These are phyloP conservation scores for Neomorphus geoffroyi DNA, from an alignment of 2,797 vertebrate species.

Conservation along the genomic window DNA sequence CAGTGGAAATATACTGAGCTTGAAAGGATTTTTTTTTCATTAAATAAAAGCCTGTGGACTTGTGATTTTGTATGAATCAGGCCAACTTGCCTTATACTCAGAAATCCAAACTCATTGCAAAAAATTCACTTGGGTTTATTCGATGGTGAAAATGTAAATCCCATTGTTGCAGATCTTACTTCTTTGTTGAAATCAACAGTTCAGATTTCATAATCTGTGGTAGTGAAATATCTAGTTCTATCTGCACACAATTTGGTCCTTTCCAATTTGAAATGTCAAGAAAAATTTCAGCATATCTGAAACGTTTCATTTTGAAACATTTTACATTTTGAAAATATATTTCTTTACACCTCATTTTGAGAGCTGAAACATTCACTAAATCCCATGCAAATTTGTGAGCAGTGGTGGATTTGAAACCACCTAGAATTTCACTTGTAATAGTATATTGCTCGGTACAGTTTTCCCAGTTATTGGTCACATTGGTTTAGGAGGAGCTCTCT, in stretches of 20 bases:
- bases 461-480: neutral
- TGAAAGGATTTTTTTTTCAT: neutral
- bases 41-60: neutral
- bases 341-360: neutral
- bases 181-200: neutral
- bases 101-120: neutral
- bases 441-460: neutral
- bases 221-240: neutral
- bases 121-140: neutral
- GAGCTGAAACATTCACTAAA: neutral
- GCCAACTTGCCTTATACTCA: neutral
- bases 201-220: neutral
- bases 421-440: neutral
- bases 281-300: neutral
- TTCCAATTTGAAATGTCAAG: neutral
- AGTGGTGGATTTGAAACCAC: neutral
- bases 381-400: neutral
- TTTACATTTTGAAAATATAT: neutral
- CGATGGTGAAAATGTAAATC: neutral
- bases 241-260: neutral
- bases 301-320: neutral
- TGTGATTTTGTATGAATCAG: neutral
- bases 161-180: neutral
- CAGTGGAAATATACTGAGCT: neutral
- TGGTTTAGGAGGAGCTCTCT: neutral